Percentiles rank a stretch among this genome's conserved stretches.
These are phyloP conservation scores for Lanius ludovicianus DNA, from an alignment of 2,113 vertebrate species.

Conservation along the genomic window DNA sequence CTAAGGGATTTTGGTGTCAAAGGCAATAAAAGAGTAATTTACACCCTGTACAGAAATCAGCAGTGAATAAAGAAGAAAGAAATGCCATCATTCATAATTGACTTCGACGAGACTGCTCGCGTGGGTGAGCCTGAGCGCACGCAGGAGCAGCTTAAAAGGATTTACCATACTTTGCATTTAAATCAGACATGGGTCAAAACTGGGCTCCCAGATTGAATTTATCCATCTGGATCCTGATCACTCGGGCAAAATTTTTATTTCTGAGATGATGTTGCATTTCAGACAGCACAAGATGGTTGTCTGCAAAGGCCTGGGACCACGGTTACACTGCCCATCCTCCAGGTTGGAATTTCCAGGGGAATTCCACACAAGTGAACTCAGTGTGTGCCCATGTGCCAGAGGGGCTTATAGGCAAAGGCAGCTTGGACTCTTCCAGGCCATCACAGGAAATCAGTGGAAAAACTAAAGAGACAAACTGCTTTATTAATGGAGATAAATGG, in stretches of 20 bases:
- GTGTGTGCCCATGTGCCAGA: fast-evolving
- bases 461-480: not conserved
- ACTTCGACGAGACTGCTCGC: not conserved
- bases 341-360: not conserved
- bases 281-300: fast-evolving
- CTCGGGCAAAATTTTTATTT: not conserved
- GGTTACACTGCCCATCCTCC: fast-evolving
- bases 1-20: not conserved
- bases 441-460: not conserved
- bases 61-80: not conserved
- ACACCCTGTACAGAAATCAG: not conserved
- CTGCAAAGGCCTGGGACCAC: fast-evolving
- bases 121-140: not conserved
- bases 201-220: not conserved
- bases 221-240: not conserved
- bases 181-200: not conserved
- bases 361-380: fast-evolving
- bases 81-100: not conserved
- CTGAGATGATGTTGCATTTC: not conserved
- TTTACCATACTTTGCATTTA: not conserved
- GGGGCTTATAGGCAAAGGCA: not conserved
- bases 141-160: not conserved
- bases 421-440: not conserved
- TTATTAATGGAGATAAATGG: not conserved
- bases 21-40: constrained; percentile 12